Evolutionary conservation across 2,888 invertebrate genomes (phyloP).

Genomic region (Notodromas monacha): DNA sequence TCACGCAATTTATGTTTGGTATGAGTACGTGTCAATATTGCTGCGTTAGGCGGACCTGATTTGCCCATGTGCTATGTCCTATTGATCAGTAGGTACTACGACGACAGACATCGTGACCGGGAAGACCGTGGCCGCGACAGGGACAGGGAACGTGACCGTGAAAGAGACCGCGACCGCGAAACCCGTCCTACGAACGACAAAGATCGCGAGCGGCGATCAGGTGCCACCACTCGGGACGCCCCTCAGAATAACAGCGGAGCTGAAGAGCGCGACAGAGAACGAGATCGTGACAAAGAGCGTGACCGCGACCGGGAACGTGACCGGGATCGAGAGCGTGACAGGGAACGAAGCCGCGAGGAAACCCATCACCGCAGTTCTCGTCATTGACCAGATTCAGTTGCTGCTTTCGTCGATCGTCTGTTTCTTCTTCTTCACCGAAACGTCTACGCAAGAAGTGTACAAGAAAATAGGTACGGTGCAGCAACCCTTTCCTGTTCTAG

Average conservation of each 20-base stretch:
- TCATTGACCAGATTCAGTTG: constrained; percentile 24
- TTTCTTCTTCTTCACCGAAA: too few relatives aligned
- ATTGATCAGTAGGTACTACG: constrained; percentile 44
- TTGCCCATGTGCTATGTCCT: too few relatives aligned
- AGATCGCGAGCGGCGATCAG: constrained; percentile 26
- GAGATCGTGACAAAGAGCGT: constrained; percentile 22
- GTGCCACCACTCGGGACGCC: constrained; percentile 7
- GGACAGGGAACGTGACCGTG: constrained; percentile 44
- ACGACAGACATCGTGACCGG: constrained; percentile 44
- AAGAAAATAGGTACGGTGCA: too few relatives aligned
- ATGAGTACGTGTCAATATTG: too few relatives aligned
- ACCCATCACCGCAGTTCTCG: constrained; percentile 27
- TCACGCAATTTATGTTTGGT: too few relatives aligned
- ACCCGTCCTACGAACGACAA: constrained; percentile 15
- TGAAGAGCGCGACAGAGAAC: constrained; percentile 19
- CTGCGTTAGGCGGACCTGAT: too few relatives aligned
- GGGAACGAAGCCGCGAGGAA: constrained; percentile 12
- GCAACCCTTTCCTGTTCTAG: too few relatives aligned
- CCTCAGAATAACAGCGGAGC: constrained; percentile 8
- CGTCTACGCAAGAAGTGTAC: too few relatives aligned
- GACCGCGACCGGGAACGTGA: constrained; percentile 20
- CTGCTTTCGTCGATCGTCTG: not conserved
- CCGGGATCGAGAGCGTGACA: constrained; percentile 9
- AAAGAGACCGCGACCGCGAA: constrained; percentile 14
- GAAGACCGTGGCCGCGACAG: too few relatives aligned